These are phyloP conservation scores for Aspidapion aeneum DNA, from an alignment of 2,888 invertebrate species.

Conservation along the genomic window DNA sequence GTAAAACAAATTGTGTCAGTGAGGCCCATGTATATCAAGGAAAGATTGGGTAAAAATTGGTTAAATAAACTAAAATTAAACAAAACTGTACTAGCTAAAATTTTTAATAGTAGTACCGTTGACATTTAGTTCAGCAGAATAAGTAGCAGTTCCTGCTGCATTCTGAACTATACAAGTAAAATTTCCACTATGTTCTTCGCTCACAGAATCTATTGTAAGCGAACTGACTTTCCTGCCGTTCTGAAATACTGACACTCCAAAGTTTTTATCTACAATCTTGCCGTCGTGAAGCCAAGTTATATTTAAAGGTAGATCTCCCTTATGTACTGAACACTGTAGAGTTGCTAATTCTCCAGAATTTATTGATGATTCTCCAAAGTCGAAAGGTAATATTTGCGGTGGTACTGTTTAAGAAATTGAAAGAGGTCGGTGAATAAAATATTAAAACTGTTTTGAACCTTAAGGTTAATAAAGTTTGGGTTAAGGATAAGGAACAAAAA, in stretches of 20 bases:
- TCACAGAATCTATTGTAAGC: constrained; percentile 55
- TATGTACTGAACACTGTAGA: constrained; percentile 64
- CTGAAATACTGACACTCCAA: constrained; percentile 45
- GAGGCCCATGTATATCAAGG: not conserved
- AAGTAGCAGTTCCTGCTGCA: constrained; percentile 64
- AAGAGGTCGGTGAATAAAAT: not conserved
- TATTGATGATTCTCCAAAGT: constrained; percentile 53
- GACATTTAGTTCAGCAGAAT: constrained; percentile 57
- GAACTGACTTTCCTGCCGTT: constrained; percentile 62
- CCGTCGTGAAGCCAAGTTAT: constrained; percentile 54
- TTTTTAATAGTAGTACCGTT: constrained; percentile 28
- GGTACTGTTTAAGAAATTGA: constrained; percentile 38
- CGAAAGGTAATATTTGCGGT: constrained; percentile 57
- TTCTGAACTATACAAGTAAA: constrained; percentile 64
- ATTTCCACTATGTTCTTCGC: constrained; percentile 53
- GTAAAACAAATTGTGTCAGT: not conserved
- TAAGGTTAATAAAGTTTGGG: constrained; percentile 1
- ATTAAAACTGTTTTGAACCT: constrained; percentile 2
- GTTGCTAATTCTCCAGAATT: constrained; percentile 71
- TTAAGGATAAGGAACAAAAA: not conserved
- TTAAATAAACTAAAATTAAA: not conserved
- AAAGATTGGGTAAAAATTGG: not conserved
- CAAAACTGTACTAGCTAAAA: not conserved
- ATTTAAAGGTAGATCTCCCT: constrained; percentile 66
- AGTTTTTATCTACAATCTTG: constrained; percentile 14